Evolutionary conservation across 2,113 vertebrate genomes (phyloP).

Genomic region (Hydrochoerus hydrochaeris): DNA sequence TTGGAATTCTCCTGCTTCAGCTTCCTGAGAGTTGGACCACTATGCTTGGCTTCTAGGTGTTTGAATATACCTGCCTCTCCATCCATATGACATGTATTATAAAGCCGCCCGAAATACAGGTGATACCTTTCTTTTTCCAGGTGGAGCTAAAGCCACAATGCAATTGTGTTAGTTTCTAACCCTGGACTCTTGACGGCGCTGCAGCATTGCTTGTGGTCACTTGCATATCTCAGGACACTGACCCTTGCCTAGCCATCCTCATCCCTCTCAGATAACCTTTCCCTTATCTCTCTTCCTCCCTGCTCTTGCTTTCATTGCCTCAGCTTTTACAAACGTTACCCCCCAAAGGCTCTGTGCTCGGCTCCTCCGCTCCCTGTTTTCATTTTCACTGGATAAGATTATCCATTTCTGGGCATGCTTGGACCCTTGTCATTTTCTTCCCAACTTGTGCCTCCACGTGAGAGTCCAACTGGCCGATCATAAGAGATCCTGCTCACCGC

Average conservation of each 20-base stretch:
- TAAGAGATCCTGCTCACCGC: neutral
- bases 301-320: neutral
- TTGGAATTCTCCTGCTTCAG: neutral
- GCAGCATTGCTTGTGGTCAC: neutral
- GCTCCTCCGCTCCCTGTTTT: neutral
- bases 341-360: neutral
- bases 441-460: neutral
- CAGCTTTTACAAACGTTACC: neutral
- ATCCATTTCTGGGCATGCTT: neutral
- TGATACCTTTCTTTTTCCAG: neutral
- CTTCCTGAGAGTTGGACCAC: neutral
- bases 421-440: neutral
- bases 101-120: neutral
- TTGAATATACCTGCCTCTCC: neutral
- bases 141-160: neutral
- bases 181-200: neutral
- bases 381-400: neutral
- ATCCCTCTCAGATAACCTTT: neutral
- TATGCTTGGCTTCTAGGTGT: neutral
- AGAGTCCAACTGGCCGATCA: neutral
- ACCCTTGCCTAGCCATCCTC: neutral
- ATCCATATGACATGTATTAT: neutral
- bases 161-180: neutral
- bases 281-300: neutral
- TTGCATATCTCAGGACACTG: neutral